Percentiles rank a stretch among this genome's conserved stretches.
These are phyloP conservation scores for Parambassis ranga DNA, from an alignment of 2,797 vertebrate genomes.

Conservation along the genomic window DNA sequence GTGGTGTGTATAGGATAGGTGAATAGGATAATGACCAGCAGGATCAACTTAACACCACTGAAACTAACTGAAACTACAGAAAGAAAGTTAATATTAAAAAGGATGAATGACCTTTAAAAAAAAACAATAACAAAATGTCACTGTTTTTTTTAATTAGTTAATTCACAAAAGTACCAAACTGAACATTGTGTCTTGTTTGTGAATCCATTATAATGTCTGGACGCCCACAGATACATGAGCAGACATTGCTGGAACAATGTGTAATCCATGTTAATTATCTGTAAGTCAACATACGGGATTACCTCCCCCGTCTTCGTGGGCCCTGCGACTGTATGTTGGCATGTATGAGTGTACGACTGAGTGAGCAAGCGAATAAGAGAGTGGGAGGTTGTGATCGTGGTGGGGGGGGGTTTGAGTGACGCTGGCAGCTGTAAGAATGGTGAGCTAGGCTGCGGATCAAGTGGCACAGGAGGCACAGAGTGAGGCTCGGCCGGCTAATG, in stretches of 20 bases:
- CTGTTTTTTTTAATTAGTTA: no score
- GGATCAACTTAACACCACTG: not conserved
- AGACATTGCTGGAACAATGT: not conserved
- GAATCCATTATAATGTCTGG: no score
- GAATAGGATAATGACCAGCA: not conserved
- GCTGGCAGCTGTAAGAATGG: conserved; percentile 65
- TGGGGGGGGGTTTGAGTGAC: conserved; percentile 55
- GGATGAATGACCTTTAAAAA: no score
- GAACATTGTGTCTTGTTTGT: no score
- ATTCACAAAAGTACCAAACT: no score
- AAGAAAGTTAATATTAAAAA: no score
- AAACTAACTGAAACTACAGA: no score
- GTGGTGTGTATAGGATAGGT: no score
- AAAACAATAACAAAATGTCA: no score
- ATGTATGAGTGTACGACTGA: conserved; percentile 13
- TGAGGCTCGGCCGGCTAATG: conserved; percentile 16
- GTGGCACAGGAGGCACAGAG: conserved; percentile 57
- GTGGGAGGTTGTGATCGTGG: conserved; percentile 33
- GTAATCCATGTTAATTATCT: not conserved
- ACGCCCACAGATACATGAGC: not conserved
- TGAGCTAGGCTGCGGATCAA: conserved; percentile 53
- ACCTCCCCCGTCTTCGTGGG: not conserved
- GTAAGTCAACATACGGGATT: not conserved
- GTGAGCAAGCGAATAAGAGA: conserved; percentile 22
- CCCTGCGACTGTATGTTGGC: conserved; percentile 14